Evolutionary conservation across 2,113 vertebrate species (phyloP), one percentile per base, ranked within the genome.

Genomic region (Cyanocitta stelleri): DNA sequence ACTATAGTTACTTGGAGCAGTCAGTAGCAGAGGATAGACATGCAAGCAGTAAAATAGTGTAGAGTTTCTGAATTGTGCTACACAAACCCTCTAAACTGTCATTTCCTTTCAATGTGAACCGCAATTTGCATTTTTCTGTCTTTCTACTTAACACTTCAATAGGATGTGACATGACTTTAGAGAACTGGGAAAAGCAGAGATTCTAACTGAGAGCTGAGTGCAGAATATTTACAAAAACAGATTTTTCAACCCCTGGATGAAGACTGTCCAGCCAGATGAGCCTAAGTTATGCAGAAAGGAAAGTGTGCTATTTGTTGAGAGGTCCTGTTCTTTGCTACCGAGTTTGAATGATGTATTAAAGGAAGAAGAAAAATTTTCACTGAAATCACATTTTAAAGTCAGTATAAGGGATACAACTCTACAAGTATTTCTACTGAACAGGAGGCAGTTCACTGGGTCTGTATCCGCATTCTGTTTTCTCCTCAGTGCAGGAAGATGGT

Each of bases 251-350:
- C 19, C 13, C 75, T 88, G 85, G 64, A 64, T 95, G 84, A 87
- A 82, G 63, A 63, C 55, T 4, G 24, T 62, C 81, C 64, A 58
- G 58, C 69, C 22, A 32, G 64, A 75, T 85, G 39, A 77, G 55
- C 75, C 27, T 94, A 55, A 92, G 61, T 69, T 84, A 52, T 85
- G 41, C 75, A 30, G 73, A 80, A 94, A 75, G 67, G 54, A 72
- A 88, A 63, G 23, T n/a, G 49, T 92, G 44, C 82, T 82, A 56
- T 92, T 97, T 97, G 49, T 84, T 91, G 72, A 73, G 90, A 96
- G 66, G 87, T 74, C 78, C 78, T 95, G 21, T 54, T 94, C 79
- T 82, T 92, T 87, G 83, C 72, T 58, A 55, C 26, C 41, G 19
- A 39, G 49, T 56, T 32, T 94, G 72, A 77, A 72, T 54, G 39